Evolutionary conservation across 2,888 invertebrate genomes (phyloP).

Genomic region (Neoitamus cyanurus): DNA sequence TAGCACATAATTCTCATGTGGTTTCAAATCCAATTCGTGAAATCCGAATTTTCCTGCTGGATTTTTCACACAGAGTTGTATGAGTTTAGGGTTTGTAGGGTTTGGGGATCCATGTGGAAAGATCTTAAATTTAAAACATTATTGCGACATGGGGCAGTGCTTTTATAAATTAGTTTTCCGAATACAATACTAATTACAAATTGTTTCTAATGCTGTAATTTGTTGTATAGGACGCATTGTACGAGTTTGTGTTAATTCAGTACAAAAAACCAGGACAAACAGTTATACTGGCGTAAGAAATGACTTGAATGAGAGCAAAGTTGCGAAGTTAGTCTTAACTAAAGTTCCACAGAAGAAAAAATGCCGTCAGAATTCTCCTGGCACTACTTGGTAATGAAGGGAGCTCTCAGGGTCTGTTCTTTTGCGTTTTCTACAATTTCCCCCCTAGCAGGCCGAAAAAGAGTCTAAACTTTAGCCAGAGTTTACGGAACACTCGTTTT

Average conservation of each 20-base stretch:
- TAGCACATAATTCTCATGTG: too few species aligned
- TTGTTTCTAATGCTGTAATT: too few species aligned
- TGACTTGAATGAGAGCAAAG: not conserved
- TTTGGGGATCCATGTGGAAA: too few species aligned
- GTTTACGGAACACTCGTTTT: not conserved
- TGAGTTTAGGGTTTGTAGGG: too few species aligned
- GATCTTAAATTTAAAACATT: too few species aligned
- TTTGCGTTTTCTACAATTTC: not conserved
- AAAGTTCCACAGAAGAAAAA: not conserved
- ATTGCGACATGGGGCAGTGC: too few species aligned
- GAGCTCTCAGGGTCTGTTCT: not conserved
- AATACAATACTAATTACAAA: too few species aligned
- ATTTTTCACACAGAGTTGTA: too few species aligned
- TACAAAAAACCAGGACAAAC: not conserved
- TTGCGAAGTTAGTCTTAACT: not conserved
- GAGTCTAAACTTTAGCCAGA: not conserved
- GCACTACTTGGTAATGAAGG: not conserved
- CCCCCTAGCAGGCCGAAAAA: not conserved
- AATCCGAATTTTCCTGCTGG: too few species aligned
- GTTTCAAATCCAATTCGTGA: too few species aligned
- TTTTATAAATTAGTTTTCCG: too few species aligned
- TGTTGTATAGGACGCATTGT: too few species aligned
- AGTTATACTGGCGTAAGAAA: not conserved
- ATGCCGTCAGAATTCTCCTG: not conserved
- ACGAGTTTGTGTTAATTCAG: not conserved